Evolutionary conservation across 2,113 vertebrate genomes (phyloP).

Genomic region (Apistogramma diplotaenia): DNA sequence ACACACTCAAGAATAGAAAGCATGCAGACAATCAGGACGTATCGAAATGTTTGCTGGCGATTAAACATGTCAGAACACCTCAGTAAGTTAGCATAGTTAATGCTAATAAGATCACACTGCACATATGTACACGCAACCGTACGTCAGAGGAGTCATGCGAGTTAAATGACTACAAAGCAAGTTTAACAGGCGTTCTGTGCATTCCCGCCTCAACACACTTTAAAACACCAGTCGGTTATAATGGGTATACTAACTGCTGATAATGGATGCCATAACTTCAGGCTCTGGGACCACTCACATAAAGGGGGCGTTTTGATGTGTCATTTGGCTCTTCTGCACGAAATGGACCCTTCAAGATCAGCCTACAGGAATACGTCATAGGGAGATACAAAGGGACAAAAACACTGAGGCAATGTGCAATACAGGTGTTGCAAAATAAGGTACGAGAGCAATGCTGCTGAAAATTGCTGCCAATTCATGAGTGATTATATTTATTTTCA

Average conservation of each 20-base stretch:
- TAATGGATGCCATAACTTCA: neutral
- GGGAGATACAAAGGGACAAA: neutral
- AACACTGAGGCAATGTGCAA: neutral
- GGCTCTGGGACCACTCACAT: neutral
- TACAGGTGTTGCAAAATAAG: neutral
- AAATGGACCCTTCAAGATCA: neutral
- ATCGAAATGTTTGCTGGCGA: neutral
- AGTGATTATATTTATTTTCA: neutral
- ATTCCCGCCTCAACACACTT: neutral
- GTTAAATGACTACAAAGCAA: neutral
- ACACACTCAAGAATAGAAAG: conserved; percentile 1
- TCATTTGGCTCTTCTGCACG: neutral
- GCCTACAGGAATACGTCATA: neutral
- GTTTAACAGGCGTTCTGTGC: neutral
- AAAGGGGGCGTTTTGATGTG: neutral
- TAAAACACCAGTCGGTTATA: neutral
- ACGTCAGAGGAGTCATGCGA: neutral
- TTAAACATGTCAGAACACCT: neutral
- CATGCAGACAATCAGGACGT: conserved; percentile 20
- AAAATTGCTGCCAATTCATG: neutral
- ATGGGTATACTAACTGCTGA: neutral
- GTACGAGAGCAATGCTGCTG: neutral
- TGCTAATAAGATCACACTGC: neutral
- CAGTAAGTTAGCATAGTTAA: too few species aligned
- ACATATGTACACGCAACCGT: neutral